Base-by-base conservation (phyloP, 2,797 vertebrate species). In the Neosilurus hyrtlii region DNA sequence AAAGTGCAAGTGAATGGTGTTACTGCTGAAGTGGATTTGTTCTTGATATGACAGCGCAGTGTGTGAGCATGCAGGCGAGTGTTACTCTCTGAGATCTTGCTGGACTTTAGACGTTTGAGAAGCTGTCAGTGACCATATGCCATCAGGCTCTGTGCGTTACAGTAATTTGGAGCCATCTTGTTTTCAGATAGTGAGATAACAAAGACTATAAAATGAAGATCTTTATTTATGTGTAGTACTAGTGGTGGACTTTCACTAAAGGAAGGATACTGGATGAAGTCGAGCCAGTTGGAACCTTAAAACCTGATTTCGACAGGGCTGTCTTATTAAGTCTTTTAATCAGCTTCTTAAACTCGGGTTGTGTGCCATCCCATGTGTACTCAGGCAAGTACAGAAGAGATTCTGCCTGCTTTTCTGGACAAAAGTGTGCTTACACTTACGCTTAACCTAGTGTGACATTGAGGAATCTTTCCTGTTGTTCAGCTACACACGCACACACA, bases 301-400 rank as follows among this genome's bases (percentile, higher is more conserved):
- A 86, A 86, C 81, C 84, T 80, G 80, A 37, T 68, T 82, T 82
- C 83, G 79, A 83, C 80, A 79, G 76, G 81, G 86, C 80, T 81
- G 80, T 83, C 84, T 52, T 75, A 80, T 87, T 85, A 84, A 74
- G 85, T 89, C 89, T 89, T 90, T 90, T 90, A 90, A 90, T 90
- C 89, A 90, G 83, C 73, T 59, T 82, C 76, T 82, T 84, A 72
- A 70, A 79, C 81, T 76, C 80, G 73, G 83, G 74, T 80, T 78
- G 78, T 56, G 83, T 85, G 82, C 84, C 84, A 83, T 85, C 82
- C 81, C 43, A 57, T 82, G 81, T 82, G 82, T 85, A 83, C 88
- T 78, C 86, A 76, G 86, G 84, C 77, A 84, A 85, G 81, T 75
- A 82, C 86, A 82, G 86, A 84, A 85, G 85, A 88, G 86, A 88